Evolutionary conservation across 2,888 invertebrate species (phyloP), one percentile per base, ranked within the genome.

Genomic region (Mesorhabditis sp.): DNA sequence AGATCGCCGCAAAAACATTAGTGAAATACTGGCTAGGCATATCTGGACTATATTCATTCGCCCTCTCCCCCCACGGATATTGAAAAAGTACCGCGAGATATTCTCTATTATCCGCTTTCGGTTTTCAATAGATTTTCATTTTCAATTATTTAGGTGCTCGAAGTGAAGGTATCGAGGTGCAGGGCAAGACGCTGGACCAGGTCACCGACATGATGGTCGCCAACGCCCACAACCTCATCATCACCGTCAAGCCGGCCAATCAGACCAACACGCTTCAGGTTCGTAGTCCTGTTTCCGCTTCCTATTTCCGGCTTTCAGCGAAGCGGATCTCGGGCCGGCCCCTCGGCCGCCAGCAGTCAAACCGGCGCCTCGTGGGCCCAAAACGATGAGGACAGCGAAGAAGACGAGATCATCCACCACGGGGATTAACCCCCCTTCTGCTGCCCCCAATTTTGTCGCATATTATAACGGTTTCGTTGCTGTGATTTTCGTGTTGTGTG

Each of bases 191-290:
- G 0, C 88, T 99, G 43, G 97, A 99, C 88, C 95, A 95, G 91
- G 79, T 98, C 70, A 98, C 98, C 0, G 98, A 98, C 87, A 98
- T 98, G 98, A 98, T 99, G 98, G 95, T 99, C 68, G 98, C 98
- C 43, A 99, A 98, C 89, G 95, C 95, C 70, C 94, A 94, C 67
- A 98, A 98, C 89, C 90, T 98, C 80, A 98, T 98, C 83, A 94
- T 98, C 82, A 98, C 98, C 0, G 77, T 75, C 74, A 4, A 45
- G 66, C 95, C 98, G 67, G 96, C 96, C 72, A 98, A 98, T 89
- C 96, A 96, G 68, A 66, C 77, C 41, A 79, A 80, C 69, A 80
- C 77, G n/a, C 69, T 80, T 13, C 58, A 50, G 58, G 58, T 50
- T 50, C 58, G 58, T 28, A 28, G 28, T 28, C 28, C 28, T 28